Evolutionary conservation across 2,113 vertebrate species (phyloP), one percentile per base, ranked within the genome.

Genomic region (Marmota monax): DNA sequence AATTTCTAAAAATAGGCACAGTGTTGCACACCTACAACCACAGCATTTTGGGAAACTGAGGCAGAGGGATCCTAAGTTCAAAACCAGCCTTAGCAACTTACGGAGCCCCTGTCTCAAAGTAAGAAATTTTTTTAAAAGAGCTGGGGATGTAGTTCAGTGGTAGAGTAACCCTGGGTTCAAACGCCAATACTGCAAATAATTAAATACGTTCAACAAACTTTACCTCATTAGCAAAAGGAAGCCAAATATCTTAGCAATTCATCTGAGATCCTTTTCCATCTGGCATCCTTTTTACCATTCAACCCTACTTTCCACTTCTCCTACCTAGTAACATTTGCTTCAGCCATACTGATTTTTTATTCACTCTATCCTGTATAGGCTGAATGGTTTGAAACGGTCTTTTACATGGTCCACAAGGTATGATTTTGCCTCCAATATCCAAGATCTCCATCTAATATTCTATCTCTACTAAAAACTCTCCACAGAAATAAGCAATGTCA

Each of bases 281-380:
- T 74, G 29, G 61, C 48, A 27, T 92, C 45, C 29, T 82, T 78
- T 51, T 37, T 63, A 96, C 22, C 56, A 94, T 93, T 96, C 90
- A 84, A 70, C n/a, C n/a, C 27, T 45, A 61, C 65, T 88, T 92
- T 67, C 78, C 12, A 73, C 53, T 77, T 84, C 74, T 86, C 86
- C 69, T 53, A 76, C 51, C 56, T 29, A 48, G 17, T 70, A 53
- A 87, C 87, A 56, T 73, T 39, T 88, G 65, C 34, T 90, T 94
- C 48, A 87, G 8, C 27, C 37, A 87, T 27, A 37, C 0, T 78
- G 61, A 70, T 37, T 95, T 92, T 63, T 63, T 63, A 82, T 37
- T 72, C 79, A 83, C 61, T 80, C 25, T 91, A 56, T 42, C 70
- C 27, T 39, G 12, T 88, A 84, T 4, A 61, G 20, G 39, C 42